Conservation (phyloP, 2,113 vertebrate species). For the Cyanoramphus novaezelandiae region DNA sequence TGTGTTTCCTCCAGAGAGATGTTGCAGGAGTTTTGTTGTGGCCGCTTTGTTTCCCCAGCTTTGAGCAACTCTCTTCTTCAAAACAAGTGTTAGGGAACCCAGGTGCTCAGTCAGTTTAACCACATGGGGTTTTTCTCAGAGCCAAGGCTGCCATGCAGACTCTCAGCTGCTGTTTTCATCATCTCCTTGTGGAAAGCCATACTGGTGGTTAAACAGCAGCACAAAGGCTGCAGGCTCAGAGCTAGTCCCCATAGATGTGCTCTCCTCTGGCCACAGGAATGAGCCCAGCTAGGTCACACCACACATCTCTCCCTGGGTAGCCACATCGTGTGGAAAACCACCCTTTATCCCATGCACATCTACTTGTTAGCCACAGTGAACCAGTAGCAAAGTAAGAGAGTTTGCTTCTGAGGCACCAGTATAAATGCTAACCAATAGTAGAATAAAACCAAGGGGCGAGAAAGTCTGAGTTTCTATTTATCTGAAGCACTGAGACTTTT, state of each 20-base stretch:
- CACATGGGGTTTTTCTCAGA: background rate
- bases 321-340: background rate
- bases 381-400: background rate
- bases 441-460: background rate
- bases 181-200: rapidly evolving
- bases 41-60: background rate
- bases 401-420: background rate
- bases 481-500: background rate
- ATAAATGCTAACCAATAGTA: background rate
- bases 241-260: rapidly evolving
- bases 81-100: background rate
- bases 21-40: background rate
- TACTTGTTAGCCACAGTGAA: background rate
- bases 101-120: background rate
- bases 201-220: background rate
- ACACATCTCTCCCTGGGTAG: background rate
- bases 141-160: background rate
- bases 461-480: background rate
- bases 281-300: background rate
- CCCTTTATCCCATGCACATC: background rate
- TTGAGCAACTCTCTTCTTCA: background rate
- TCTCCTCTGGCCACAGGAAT: background rate
- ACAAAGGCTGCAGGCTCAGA: background rate
- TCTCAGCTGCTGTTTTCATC: background rate
- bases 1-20: background rate